A percentile compares a stretch with the other conserved stretches of the same genome.
phyloP scores from a whole-genome alignment of 2,888 invertebrate species.

The Ellobium chinense region DNA sequence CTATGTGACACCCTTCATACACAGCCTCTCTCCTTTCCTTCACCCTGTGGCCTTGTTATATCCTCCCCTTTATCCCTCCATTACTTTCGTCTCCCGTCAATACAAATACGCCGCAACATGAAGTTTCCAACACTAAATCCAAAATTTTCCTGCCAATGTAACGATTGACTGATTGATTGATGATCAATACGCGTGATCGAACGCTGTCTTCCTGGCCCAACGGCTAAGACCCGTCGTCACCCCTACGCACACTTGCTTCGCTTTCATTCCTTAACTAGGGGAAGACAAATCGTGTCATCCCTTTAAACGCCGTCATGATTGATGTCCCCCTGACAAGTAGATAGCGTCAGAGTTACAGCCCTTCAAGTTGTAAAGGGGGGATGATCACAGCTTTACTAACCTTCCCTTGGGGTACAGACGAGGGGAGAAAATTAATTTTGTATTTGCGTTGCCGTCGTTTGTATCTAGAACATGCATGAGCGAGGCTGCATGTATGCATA shows the following conservation, averaged over 20 bases:
- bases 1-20: too few species aligned
- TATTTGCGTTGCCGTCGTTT: too few species aligned
- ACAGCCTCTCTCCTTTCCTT: too few species aligned
- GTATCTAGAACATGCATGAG: too few species aligned
- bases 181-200: constrained; percentile 14
- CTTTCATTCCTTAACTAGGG: constrained; percentile 7
- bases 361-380: neutral
- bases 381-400: neutral
- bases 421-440: too few species aligned
- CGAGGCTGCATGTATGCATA: too few species aligned
- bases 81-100: too few species aligned
- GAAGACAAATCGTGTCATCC: constrained; percentile 8
- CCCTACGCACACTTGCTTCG: neutral
- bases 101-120: too few species aligned
- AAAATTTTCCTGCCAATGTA: neutral
- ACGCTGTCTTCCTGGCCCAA: neutral
- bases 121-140: too few species aligned
- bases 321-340: constrained; percentile 26
- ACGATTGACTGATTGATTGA: constrained; percentile 19
- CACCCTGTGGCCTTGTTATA: too few species aligned
- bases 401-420: neutral
- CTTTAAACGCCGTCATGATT: neutral
- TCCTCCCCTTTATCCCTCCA: too few species aligned
- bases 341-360: neutral
- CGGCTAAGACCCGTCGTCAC: neutral